phyloP scores from a whole-genome alignment of 2,888 invertebrate genomes.

The Drosophila atripex region DNA sequence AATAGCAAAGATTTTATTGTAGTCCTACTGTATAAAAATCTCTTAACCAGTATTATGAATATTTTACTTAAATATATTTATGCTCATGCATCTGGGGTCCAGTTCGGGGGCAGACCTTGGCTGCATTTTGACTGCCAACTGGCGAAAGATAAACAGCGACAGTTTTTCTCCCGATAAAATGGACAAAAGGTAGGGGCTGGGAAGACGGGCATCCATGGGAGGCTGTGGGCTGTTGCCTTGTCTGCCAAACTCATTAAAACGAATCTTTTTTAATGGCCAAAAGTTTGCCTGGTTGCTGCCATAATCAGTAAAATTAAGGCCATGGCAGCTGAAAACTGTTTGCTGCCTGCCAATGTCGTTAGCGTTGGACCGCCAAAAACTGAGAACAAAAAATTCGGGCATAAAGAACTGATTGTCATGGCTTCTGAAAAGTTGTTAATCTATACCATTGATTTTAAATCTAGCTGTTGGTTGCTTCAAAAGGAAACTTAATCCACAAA shows the following conservation, averaged over 20 bases:
- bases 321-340: conserved; percentile 67
- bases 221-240: conserved; percentile 48
- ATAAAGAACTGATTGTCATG: conserved; percentile 18
- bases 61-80: conserved; percentile 12
- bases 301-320: conserved; percentile 77
- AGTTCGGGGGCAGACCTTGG: conserved; percentile 39
- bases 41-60: not conserved
- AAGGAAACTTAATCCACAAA: not conserved
- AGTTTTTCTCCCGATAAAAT: conserved; percentile 56
- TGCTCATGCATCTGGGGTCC: conserved; percentile 33
- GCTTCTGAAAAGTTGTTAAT: conserved; percentile 13
- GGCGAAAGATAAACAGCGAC: conserved; percentile 68
- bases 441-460: conserved; percentile 15
- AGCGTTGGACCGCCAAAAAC: conserved; percentile 52
- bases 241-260: conserved; percentile 76
- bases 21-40: not conserved
- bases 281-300: conserved; percentile 67
- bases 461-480: conserved; percentile 11
- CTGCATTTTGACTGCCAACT: conserved; percentile 52
- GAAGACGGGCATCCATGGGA: conserved; percentile 10
- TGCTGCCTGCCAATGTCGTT: conserved; percentile 71
- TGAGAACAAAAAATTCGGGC: conserved; percentile 22
- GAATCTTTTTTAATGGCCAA: conserved; percentile 78
- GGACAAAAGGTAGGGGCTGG: conserved; percentile 2
- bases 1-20: not conserved